Evolutionary conservation across 2,888 invertebrate species (phyloP).

Genomic region (Meganola albula): DNA sequence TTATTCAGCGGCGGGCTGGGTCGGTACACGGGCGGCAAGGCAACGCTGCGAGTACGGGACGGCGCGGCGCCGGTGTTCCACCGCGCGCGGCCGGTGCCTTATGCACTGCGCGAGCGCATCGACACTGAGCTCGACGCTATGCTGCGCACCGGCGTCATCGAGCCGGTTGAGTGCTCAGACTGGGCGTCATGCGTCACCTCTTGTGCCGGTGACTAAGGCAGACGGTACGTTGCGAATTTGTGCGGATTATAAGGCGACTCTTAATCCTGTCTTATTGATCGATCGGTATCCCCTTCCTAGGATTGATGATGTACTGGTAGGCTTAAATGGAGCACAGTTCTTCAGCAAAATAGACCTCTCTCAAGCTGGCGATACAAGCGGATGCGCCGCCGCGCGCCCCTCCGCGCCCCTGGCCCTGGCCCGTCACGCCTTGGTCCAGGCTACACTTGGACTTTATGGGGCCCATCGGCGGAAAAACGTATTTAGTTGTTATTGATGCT

Average conservation of each 20-base stretch:
- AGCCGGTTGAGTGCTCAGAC: too few relatives aligned
- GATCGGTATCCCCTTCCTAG: conserved; percentile 2
- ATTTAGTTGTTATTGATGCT: neutral
- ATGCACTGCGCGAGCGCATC: conserved; percentile 16
- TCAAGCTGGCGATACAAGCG: neutral
- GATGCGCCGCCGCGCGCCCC: neutral
- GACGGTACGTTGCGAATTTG: conserved; percentile 23
- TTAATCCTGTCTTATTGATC: conserved; percentile 7
- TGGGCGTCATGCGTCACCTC: conserved; percentile 25
- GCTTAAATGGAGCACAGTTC: neutral
- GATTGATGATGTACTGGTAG: neutral
- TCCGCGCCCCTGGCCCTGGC: neutral
- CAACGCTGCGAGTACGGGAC: conserved; percentile 14
- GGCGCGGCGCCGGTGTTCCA: conserved; percentile 19
- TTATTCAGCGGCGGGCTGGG: conserved; percentile 20
- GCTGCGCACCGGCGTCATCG: conserved; percentile 26
- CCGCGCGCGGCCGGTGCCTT: conserved; percentile 18
- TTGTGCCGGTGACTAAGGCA: conserved; percentile 20
- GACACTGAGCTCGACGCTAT: conserved; percentile 24
- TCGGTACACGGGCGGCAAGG: conserved; percentile 4
- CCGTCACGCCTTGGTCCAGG: neutral
- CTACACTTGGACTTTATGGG: neutral
- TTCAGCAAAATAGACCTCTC: conserved; percentile 1
- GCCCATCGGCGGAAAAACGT: neutral
- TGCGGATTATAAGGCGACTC: conserved; percentile 27